Conservation (phyloP, 2,797 vertebrate species). For the Forpus xanthops region DNA sequence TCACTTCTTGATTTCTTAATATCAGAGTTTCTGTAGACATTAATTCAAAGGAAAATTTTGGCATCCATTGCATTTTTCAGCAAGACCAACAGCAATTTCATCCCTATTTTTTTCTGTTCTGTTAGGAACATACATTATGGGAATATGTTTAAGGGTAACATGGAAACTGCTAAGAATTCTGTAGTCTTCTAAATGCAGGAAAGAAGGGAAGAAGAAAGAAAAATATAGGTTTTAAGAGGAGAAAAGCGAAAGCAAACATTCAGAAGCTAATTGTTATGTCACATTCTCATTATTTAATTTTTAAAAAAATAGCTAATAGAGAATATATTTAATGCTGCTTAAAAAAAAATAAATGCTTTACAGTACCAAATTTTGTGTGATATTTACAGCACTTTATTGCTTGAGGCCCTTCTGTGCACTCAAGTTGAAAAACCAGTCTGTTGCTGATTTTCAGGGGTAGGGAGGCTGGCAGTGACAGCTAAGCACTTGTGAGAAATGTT, state of each 20-base stretch:
- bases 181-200: not conserved
- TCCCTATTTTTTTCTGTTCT: not conserved
- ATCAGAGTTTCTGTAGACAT: not conserved
- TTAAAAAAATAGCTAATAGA: not conserved
- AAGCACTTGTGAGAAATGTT: not conserved
- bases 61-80: not conserved
- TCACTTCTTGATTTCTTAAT: not conserved
- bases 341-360: conserved; percentile 2
- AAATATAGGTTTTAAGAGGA: not conserved
- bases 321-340: not conserved
- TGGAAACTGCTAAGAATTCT: not conserved
- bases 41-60: not conserved
- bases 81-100: not conserved
- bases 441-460: conserved; percentile 9
- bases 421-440: not conserved
- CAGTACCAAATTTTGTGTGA: not conserved
- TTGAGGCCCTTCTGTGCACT: not conserved
- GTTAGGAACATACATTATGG: not conserved
- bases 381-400: not conserved
- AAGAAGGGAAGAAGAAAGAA: not conserved
- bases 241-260: not conserved
- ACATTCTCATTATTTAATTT: not conserved
- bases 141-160: not conserved
- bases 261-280: not conserved
- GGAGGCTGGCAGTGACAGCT: conserved; percentile 22